Evolutionary conservation across 2,888 invertebrate species (phyloP).

Genomic region (Drosophila flavopinicola): DNA sequence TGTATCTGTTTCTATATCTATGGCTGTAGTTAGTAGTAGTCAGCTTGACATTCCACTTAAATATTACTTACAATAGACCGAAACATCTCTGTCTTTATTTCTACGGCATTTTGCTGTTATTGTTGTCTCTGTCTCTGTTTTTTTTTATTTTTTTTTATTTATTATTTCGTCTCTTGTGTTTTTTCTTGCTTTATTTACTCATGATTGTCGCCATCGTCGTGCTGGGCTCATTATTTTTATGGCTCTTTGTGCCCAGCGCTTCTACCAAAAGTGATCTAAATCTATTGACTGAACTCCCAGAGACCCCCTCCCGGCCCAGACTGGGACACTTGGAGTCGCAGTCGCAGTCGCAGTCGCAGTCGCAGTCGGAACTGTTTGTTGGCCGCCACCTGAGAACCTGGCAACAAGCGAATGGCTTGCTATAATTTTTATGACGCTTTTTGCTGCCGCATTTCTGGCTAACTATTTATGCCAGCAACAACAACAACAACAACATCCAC

Average conservation of each 20-base stretch:
- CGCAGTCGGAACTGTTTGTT: slow-evolving; percentile 15
- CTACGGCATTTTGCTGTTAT: slow-evolving; percentile 9
- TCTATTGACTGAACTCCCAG: slow-evolving; percentile 71
- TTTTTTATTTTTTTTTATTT: not conserved
- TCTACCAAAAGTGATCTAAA: slow-evolving; percentile 70
- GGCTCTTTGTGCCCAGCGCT: slow-evolving; percentile 58
- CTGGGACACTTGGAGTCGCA: too few relatives aligned
- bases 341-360: too few relatives aligned
- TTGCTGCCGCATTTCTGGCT: slow-evolving; percentile 65
- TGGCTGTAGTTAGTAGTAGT: not conserved
- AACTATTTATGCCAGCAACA: slow-evolving; percentile 57
- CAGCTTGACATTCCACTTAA: slow-evolving; percentile 10
- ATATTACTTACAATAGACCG: slow-evolving; percentile 10
- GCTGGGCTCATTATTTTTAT: slow-evolving; percentile 74
- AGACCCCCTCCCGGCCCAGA: slow-evolving; percentile 11
- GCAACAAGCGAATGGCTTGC: slow-evolving; percentile 64
- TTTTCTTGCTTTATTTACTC: slow-evolving; percentile 40
- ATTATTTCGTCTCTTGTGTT: not conserved
- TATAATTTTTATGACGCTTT: slow-evolving; percentile 69
- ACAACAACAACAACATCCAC: slow-evolving; percentile 10
- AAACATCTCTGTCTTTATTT: slow-evolving; percentile 17
- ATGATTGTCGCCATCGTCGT: slow-evolving; percentile 74
- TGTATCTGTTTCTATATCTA: too few relatives aligned
- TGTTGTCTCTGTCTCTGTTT: too few relatives aligned
- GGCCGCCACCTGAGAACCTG: slow-evolving; percentile 67